A percentile compares a stretch with the other conserved stretches of the same genome.
phyloP scores from a whole-genome alignment of 2,113 vertebrate species.

The Zingel zingel region DNA sequence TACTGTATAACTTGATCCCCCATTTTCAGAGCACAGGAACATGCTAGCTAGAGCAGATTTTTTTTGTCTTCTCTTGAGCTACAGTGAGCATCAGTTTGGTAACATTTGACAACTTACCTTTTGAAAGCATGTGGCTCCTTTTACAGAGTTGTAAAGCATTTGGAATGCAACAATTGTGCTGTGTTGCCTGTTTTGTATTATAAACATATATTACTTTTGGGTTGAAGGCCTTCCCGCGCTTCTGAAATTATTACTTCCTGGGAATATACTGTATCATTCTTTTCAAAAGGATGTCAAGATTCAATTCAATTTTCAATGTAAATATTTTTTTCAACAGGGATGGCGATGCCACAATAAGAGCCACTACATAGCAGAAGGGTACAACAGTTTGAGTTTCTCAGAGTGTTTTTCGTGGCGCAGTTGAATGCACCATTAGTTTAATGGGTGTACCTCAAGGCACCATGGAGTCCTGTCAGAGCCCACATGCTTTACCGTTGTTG shows the following conservation, averaged over 20 bases:
- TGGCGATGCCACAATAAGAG: no score
- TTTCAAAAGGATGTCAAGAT: background rate
- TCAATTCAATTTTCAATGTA: no score
- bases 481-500: no score
- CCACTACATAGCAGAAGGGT: no score
- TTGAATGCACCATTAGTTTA: no score
- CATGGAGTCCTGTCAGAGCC: no score
- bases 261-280: background rate
- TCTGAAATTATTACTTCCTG: background rate
- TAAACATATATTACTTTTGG: background rate
- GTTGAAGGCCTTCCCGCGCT: background rate
- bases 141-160: background rate
- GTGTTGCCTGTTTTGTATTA: background rate
- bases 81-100: background rate
- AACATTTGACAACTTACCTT: background rate
- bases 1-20: background rate
- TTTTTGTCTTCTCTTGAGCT: background rate
- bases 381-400: no score
- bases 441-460: no score
- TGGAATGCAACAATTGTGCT: background rate
- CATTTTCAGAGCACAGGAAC: background rate
- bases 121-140: no score
- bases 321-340: no score
- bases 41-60: background rate
- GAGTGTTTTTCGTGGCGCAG: no score